Evolutionary conservation across 92 coral and sea anemone genomes (phyloP).

Genomic region (Parazoanthus atlanticus): DNA sequence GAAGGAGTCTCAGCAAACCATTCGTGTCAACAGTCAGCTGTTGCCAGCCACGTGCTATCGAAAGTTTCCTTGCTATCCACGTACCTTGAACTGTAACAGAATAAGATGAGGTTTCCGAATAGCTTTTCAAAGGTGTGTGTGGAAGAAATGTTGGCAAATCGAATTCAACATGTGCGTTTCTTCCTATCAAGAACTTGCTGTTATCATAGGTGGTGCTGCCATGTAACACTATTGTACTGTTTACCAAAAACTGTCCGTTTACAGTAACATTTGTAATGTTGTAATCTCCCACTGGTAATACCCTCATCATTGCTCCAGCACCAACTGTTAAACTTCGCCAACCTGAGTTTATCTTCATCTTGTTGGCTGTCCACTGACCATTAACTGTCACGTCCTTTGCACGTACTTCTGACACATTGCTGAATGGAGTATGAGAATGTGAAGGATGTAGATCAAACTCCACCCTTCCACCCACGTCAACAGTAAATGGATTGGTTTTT

Average conservation of each 20-base stretch:
- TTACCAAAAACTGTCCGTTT: constrained; percentile 40
- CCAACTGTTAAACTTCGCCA: constrained; percentile 47
- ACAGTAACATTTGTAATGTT: constrained; percentile 25
- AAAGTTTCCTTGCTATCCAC: constrained; percentile 29
- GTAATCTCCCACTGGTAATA: constrained; percentile 22
- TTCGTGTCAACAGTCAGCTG: background rate
- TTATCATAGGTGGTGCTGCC: constrained; percentile 17
- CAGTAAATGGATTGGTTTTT: background rate
- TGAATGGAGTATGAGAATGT: background rate
- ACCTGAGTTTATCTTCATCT: constrained; percentile 37
- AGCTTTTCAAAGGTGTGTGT: constrained; percentile 15
- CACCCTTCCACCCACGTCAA: constrained; percentile 3
- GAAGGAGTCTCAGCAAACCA: constrained; percentile 18
- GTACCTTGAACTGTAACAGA: constrained; percentile 30
- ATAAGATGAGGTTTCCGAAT: constrained; percentile 27
- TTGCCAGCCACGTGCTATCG: constrained; percentile 20
- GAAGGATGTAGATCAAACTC: constrained; percentile 2
- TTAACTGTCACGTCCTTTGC: constrained; percentile 38
- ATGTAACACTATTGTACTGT: constrained; percentile 26
- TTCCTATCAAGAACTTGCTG: constrained; percentile 56
- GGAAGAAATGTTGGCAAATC: constrained; percentile 23
- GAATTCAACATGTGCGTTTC: constrained; percentile 58
- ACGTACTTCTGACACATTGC: constrained; percentile 23
- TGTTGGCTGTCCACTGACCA: constrained; percentile 39
- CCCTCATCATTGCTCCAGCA: constrained; percentile 28